Evolutionary conservation across 2,797 vertebrate genomes (phyloP).

Genomic region (Euphonia xanthogaster): DNA sequence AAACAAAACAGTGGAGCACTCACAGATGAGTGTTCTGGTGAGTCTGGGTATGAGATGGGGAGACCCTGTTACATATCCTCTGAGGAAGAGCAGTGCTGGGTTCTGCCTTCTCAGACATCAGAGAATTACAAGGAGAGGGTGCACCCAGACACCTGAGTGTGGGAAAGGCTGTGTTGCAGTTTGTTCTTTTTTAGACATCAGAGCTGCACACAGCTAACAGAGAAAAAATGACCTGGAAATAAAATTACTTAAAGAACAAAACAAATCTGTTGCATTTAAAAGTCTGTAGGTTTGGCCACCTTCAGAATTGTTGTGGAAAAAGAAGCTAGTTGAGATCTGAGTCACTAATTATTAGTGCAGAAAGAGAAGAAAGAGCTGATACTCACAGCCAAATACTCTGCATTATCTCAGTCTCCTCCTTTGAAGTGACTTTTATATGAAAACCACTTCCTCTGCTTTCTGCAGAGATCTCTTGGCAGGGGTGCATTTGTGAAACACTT

Average conservation of each 20-base stretch:
- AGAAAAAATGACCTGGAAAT: not conserved
- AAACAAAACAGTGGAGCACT: not conserved
- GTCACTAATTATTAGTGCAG: not conserved
- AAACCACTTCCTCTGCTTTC: not conserved
- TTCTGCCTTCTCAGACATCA: not conserved
- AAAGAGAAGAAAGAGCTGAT: not conserved
- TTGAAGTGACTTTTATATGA: not conserved
- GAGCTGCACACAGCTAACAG: not conserved
- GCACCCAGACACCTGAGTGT: not conserved
- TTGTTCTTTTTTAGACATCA: not conserved
- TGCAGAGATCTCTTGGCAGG: not conserved
- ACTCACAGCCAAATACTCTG: not conserved
- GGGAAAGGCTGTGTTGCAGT: not conserved
- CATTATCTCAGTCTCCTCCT: not conserved
- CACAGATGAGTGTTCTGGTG: not conserved
- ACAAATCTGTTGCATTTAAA: not conserved
- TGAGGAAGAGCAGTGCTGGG: not conserved
- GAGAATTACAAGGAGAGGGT: not conserved
- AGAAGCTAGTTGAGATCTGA: not conserved
- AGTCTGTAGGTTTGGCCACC: not conserved
- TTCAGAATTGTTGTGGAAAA: not conserved
- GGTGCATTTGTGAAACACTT: not conserved
- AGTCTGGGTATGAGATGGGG: not conserved
- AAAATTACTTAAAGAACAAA: not conserved
- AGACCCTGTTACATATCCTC: not conserved